Conservation (phyloP, 2,888 invertebrate genomes). For the Tanytarsus gracilentus region DNA sequence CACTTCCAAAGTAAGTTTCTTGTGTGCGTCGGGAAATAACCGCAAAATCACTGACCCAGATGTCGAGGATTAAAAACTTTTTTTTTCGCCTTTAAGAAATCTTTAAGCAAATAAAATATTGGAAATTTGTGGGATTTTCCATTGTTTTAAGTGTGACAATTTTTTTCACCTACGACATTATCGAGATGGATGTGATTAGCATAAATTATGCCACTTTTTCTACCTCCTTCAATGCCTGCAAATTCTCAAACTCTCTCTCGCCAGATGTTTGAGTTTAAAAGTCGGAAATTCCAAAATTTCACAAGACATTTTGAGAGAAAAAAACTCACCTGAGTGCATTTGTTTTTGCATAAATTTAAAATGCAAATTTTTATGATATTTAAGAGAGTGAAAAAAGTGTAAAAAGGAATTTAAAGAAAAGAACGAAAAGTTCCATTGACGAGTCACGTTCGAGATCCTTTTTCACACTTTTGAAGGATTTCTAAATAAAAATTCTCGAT, state of each 20-base stretch:
- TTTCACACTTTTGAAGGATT: conserved; percentile 21
- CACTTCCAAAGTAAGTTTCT: conserved; percentile 60
- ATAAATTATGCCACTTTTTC: conserved; percentile 6
- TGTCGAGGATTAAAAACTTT: not conserved
- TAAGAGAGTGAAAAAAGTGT: not conserved
- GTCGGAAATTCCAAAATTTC: not conserved
- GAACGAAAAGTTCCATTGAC: not conserved
- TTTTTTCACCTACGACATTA: not conserved
- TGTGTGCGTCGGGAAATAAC: not conserved
- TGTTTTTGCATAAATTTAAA: conserved; percentile 8
- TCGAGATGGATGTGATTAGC: conserved; percentile 4
- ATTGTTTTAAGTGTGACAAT: not conserved
- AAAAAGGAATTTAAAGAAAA: not conserved
- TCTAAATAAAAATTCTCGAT: not conserved
- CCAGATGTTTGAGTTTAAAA: not conserved
- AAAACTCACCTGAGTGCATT: not conserved
- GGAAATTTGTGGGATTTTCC: conserved; percentile 10
- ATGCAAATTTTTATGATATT: no score
- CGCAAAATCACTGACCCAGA: conserved; percentile 12
- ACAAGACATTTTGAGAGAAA: not conserved
- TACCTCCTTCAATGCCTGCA: not conserved
- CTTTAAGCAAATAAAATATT: not conserved
- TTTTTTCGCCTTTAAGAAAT: not conserved
- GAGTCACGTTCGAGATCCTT: conserved; percentile 17
- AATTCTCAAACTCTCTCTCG: not conserved